Percentiles rank a stretch among this genome's conserved stretches.
phyloP scores from a whole-genome alignment of 2,797 vertebrate genomes.

The Aselliscus stoliczkanus region DNA sequence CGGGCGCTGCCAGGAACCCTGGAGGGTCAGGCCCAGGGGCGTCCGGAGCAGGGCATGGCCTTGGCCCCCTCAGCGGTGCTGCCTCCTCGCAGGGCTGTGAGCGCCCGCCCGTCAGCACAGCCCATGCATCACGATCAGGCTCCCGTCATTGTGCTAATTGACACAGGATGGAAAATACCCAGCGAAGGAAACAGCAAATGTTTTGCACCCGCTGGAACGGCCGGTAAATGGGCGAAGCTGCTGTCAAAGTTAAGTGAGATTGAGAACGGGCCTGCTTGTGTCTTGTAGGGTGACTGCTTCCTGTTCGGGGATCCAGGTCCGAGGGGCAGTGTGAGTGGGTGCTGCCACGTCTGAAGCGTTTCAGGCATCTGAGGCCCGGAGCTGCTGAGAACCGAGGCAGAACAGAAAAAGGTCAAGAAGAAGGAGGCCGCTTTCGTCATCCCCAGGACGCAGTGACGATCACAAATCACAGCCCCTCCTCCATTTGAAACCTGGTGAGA shows the following conservation, averaged over 20 bases:
- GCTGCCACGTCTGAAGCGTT: not conserved
- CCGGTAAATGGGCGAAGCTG: constrained; percentile 57
- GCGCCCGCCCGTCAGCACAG: not conserved
- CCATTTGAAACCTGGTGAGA: not conserved
- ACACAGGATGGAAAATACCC: constrained; percentile 72
- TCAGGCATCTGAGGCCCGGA: not conserved
- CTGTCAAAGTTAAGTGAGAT: constrained; percentile 76
- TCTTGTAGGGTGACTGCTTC: constrained; percentile 33
- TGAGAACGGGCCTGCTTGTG: constrained; percentile 49
- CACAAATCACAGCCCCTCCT: too few relatives aligned
- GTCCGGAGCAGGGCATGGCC: fast-evolving
- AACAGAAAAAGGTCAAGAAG: not conserved
- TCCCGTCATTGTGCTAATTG: constrained; percentile 73
- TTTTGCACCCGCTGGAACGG: constrained; percentile 60
- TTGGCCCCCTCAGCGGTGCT: not conserved
- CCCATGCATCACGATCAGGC: constrained; percentile 74
- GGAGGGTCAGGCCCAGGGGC: fast-evolving
- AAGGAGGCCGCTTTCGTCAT: not conserved
- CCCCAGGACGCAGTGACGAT: not conserved
- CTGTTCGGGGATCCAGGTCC: fast-evolving
- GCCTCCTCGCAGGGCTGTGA: constrained; percentile 10
- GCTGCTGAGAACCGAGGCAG: not conserved
- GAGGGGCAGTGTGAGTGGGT: not conserved
- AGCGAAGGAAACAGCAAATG: constrained; percentile 44
- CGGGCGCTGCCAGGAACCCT: too few relatives aligned